Evolutionary conservation across 2,113 vertebrate genomes (phyloP), one percentile per base, ranked within the genome.

Genomic region (Danio rerio): DNA sequence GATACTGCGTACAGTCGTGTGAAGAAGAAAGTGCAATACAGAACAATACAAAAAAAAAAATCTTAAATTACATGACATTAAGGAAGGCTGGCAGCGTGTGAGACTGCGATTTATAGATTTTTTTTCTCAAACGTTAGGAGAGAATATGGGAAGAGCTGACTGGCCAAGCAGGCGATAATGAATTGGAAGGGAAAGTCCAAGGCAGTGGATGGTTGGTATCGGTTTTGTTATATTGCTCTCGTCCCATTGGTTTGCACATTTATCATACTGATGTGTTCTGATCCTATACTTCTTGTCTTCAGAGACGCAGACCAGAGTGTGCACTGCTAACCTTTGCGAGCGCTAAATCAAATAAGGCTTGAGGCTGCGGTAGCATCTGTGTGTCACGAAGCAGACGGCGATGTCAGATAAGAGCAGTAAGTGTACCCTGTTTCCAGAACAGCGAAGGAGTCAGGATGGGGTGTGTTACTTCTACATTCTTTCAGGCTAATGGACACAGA

Each of bases 21-120:
- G 61, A 76, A 74, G 58, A 42, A 66, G 75, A 84, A 68, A 85
- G 87, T 87, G 85, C 89, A 85, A 66, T 79, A 79, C 77, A 83
- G 71, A 86, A 84, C 55, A 11, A 82, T 85, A 81, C 70, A 88
- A 31, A 31, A 83, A 88, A 83, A 88, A 83, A 49, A 3, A 83
- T 4, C 63, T 77, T n/a, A 59, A 88, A 79, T 58, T 88, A 84
- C 85, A 83, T 79, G 74, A 68, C 82, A 16, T 42, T 62, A 20
- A 84, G 62, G 55, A 73, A 72, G 83, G 75, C 77, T 81, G 63
- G 15, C 52, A 52, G 66, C 81, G 53, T 53, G 63, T 63, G 75
- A 63, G 42, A 78, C 42, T 52, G 73, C 56, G 50, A 81, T 31
- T 31, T 31, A 2, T 13, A 49, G 20, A 66, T 31, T 31, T 31